Evolutionary conservation across 2,888 invertebrate genomes (phyloP).

Genomic region (Tribolium freemani): DNA sequence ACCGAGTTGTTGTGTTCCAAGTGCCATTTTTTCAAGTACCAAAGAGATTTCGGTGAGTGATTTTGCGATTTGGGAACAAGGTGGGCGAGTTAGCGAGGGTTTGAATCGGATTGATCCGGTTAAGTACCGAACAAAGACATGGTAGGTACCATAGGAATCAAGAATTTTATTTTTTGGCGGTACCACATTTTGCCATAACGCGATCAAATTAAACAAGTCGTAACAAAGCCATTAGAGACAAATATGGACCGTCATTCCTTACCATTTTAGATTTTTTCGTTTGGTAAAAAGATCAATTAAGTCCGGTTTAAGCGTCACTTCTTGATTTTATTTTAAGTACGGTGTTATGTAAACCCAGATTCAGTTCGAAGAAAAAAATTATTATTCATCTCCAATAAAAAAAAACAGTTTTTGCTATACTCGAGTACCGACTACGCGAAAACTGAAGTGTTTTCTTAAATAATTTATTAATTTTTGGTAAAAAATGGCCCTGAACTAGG

Average conservation of each 20-base stretch:
- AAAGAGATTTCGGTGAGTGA: constrained; percentile 8
- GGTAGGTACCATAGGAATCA: too few relatives aligned
- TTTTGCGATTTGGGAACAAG: not conserved
- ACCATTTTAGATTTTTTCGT: not conserved
- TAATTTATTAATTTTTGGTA: not conserved
- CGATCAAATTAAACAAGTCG: too few relatives aligned
- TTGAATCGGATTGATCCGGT: not conserved
- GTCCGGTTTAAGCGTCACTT: not conserved
- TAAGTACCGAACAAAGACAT: too few relatives aligned
- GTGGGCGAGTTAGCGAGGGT: not conserved
- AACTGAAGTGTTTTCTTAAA: too few relatives aligned
- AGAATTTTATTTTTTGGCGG: too few relatives aligned
- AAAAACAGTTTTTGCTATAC: too few relatives aligned
- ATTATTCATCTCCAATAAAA: too few relatives aligned
- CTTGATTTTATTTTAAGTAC: too few relatives aligned
- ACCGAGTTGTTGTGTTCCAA: not conserved
- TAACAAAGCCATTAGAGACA: too few relatives aligned
- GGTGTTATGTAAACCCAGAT: not conserved
- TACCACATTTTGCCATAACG: too few relatives aligned
- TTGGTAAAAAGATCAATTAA: not conserved
- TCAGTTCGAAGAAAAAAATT: not conserved
- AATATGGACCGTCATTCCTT: too few relatives aligned
- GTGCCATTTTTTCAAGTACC: constrained; percentile 6
- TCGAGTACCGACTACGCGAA: too few relatives aligned
- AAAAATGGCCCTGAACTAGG: not conserved